phyloP scores from a whole-genome alignment of 2,113 vertebrate genomes.

The Budorcas taxicolor region DNA sequence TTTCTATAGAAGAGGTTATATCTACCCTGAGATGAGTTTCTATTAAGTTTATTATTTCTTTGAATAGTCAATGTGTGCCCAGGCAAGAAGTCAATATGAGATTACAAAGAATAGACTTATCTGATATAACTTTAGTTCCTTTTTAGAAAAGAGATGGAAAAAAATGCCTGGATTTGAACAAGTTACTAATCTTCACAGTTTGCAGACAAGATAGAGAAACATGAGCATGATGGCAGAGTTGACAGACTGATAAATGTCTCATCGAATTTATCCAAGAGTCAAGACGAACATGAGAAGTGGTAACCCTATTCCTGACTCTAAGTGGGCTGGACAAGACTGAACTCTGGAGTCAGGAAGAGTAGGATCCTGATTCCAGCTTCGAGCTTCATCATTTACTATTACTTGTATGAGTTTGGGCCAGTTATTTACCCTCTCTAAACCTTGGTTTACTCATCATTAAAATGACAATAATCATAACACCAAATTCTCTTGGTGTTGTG shows the following conservation, averaged over 20 bases:
- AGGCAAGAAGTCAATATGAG: background rate
- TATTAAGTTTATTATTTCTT: background rate
- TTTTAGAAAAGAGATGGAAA: background rate
- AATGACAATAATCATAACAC: background rate
- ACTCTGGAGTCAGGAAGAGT: background rate
- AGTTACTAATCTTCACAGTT: background rate
- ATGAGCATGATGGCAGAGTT: background rate
- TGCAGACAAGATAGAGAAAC: background rate
- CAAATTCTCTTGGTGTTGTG: background rate
- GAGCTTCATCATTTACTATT: background rate
- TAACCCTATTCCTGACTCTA: background rate
- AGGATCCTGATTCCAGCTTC: background rate
- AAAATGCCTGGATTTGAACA: background rate
- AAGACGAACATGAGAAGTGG: background rate
- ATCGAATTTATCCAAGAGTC: background rate
- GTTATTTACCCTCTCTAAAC: background rate
- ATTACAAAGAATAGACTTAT: background rate
- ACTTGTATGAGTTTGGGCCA: background rate
- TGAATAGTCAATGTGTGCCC: background rate
- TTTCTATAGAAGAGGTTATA: background rate
- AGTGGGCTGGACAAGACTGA: background rate
- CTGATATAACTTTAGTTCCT: background rate
- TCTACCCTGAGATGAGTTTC: background rate
- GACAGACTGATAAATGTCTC: background rate
- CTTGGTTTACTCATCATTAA: background rate